Evolutionary conservation across 2,888 invertebrate genomes (phyloP), one percentile per base, ranked within the genome.

Genomic region (Lasioglossum figueresi): DNA sequence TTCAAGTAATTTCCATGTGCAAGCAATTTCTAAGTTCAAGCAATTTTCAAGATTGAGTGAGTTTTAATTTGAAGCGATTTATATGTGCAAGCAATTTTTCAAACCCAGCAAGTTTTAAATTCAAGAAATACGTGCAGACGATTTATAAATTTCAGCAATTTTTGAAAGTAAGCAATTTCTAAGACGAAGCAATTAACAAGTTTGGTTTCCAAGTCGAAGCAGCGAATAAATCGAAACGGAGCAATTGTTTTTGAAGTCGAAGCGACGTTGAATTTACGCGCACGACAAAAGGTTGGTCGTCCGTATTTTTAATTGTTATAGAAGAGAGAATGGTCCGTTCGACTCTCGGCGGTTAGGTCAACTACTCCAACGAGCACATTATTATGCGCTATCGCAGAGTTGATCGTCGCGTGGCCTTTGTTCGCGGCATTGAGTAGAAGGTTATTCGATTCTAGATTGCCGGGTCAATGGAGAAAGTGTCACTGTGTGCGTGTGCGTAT

Each of bases 381-480:
- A 23, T 40, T 70, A 70, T n/a, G 40, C 40, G 68, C 68, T 48
- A 48, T 70, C 52, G 6, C n/a, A 14, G 19, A 10, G 19, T 8
- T 63, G 70, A 14, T 40, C 19, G 27, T 48, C n/a, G 43, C 48
- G 70, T 6, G 59, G 71, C 63, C 48, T 56, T 71, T 31, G 59
- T 82, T 78, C 56, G 23, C 31, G 14, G 19, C 23, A 34, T 40
- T 19, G 56, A 37, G 31, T 45, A 34, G 68, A 70, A 66, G 43
- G 37, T 84, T 84, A 75, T 79, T 84, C 84, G 48, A 79, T 78
- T 84, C 72, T 37, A n/a, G 72, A 81, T 79, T 72, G 85, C 16
- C 63, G 71, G 82, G 76, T 82, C 79, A 79, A 77, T 82, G 82
- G 40, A 66, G 66, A n/a, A 52, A 71, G 78, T n/a, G 68, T 76